A percentile compares a stretch with the other conserved stretches of the same genome.
Evolutionary conservation across 1,140 invertebrate species (phyloP).

Genomic region (Hestina assimilis): DNA sequence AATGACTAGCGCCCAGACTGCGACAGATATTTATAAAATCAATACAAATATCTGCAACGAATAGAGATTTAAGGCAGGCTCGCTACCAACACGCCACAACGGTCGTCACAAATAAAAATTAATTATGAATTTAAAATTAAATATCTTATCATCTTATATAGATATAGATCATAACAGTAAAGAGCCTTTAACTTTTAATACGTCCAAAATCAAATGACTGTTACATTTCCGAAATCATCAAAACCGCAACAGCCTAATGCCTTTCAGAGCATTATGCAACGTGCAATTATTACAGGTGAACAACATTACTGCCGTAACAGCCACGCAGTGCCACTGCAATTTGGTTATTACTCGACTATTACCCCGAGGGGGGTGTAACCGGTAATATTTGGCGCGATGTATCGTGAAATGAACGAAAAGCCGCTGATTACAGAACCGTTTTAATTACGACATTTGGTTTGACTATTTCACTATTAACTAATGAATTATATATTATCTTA

Average conservation of each 20-base stretch:
- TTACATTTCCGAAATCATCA: neutral
- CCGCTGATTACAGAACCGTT: neutral
- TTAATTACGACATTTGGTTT: neutral
- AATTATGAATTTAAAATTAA: too few relatives aligned
- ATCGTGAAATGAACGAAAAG: neutral
- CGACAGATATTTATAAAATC: too few relatives aligned
- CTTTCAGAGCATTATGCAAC: constrained; percentile 8
- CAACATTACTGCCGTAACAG: constrained; percentile 9
- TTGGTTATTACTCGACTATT: neutral
- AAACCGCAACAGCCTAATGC: constrained; percentile 2
- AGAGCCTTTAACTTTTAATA: neutral
- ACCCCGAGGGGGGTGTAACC: neutral
- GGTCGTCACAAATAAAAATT: too few relatives aligned
- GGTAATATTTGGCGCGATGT: constrained; percentile 5
- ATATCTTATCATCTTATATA: too few relatives aligned
- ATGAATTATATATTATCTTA: too few relatives aligned
- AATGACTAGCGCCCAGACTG: too few relatives aligned
- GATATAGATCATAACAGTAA: neutral
- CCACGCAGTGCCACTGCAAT: neutral
- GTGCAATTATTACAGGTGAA: constrained; percentile 4
- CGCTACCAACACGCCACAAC: too few relatives aligned
- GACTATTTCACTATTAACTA: too few relatives aligned
- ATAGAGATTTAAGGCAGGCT: too few relatives aligned
- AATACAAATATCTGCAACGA: too few relatives aligned
- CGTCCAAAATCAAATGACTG: neutral